These are phyloP conservation scores for Cololabis saira DNA, from an alignment of 2,113 vertebrate genomes.

Conservation along the genomic window DNA sequence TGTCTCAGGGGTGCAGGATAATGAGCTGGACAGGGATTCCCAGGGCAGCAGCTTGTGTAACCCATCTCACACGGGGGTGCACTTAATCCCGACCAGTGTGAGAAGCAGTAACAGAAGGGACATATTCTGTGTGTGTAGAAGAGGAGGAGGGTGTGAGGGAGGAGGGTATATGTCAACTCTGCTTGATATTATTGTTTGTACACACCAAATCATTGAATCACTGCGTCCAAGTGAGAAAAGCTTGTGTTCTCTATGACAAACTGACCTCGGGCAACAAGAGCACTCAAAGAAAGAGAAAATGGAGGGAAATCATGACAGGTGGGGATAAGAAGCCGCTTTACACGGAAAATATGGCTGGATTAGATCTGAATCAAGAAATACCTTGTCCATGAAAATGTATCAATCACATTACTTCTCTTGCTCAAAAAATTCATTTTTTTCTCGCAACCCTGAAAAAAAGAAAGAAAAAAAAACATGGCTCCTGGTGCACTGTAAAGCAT, in stretches of 20 bases:
- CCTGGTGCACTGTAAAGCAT: conserved; percentile 51
- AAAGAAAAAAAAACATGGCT: conserved; percentile 8
- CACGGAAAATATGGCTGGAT: background rate
- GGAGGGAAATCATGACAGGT: conserved; percentile 52
- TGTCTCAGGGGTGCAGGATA: conserved; percentile 71
- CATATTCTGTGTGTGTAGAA: conserved; percentile 45
- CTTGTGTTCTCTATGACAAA: conserved; percentile 77
- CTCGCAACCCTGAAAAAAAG: conserved; percentile 8
- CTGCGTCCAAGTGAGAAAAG: conserved; percentile 77
- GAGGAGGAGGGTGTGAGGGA: conserved; percentile 26
- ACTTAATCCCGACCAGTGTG: conserved; percentile 39
- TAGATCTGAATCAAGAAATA: background rate
- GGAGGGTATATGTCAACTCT: conserved; percentile 64
- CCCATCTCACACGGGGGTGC: conserved; percentile 61
- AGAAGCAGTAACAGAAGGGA: conserved; percentile 42
- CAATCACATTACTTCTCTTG: background rate
- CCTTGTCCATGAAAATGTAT: background rate
- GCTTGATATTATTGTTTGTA: conserved; percentile 75
- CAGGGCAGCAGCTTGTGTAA: conserved; percentile 76
- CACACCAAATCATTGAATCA: conserved; percentile 74
- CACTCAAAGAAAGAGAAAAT: conserved; percentile 61
- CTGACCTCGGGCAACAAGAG: conserved; percentile 69
- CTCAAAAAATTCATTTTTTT: conserved; percentile 19
- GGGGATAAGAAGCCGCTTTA: conserved; percentile 1
- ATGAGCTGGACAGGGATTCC: conserved; percentile 75